Base-by-base conservation (phyloP, 53 echinoderm and acorn worm genomes). In the Astropecten irregularis region DNA sequence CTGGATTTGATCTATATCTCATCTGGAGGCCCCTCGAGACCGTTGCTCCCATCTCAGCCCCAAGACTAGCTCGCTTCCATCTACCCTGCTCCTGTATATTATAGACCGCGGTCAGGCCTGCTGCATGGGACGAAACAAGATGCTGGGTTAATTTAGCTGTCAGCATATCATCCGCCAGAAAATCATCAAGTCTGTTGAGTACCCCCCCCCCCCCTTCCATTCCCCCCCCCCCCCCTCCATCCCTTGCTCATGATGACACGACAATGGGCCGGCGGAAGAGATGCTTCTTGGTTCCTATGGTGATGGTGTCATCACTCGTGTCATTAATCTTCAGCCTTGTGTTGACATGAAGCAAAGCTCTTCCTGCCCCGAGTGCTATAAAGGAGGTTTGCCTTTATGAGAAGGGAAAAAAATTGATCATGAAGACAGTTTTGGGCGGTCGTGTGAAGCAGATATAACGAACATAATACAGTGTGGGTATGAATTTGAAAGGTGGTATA, bases 61-160 rank as follows among this genome's bases (percentile, higher is more conserved):
- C n/a, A n/a, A n/a, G n/a, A n/a, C n/a, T n/a, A n/a, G n/a, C n/a
- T n/a, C n/a, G n/a, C n/a, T n/a, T n/a, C n/a, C n/a, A n/a, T n/a
- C n/a, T n/a, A n/a, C n/a, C n/a, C n/a, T n/a, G n/a, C n/a, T n/a
- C n/a, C n/a, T n/a, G n/a, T n/a, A n/a, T n/a, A n/a, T n/a, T n/a
- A n/a, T n/a, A n/a, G n/a, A n/a, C n/a, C n/a, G n/a, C n/a, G n/a
- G n/a, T n/a, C n/a, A n/a, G n/a, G n/a, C n/a, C n/a, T n/a, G n/a
- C n/a, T n/a, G n/a, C n/a, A n/a, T n/a, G n/a, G n/a, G n/a, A n/a
- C 15, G 3, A 3, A 30, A 79, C 79, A 47, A 60, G 16, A 42
- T 79, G 62, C 57, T 32, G 79, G 47, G 79, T 62, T 79, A 79
- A 79, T 79, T 79, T 79, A 79, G 79, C 79, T 79, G 79, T 79